Conservation (phyloP, 2,797 vertebrate species). For the Xiphorhynchus erythropygius region DNA sequence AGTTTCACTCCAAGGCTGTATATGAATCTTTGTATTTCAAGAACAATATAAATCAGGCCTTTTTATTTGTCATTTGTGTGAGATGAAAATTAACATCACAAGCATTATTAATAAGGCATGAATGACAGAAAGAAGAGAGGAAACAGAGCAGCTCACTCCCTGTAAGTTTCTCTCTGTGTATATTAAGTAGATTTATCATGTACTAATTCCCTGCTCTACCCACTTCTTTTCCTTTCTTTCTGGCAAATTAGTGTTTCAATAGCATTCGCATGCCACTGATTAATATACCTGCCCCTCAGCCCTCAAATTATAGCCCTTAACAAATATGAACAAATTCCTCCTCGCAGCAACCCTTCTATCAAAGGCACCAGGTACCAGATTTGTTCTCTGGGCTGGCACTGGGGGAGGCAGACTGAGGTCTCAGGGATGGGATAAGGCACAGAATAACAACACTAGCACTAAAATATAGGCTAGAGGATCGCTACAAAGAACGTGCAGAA, state of each 20-base stretch:
- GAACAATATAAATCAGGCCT: conserved; percentile 60
- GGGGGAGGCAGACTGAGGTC: not conserved
- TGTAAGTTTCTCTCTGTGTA: conserved; percentile 4
- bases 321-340: not conserved
- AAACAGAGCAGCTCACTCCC: not conserved
- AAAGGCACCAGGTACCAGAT: not conserved
- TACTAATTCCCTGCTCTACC: not conserved
- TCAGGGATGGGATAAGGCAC: not conserved
- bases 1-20: conserved; percentile 2
- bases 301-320: not conserved
- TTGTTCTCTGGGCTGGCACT: not conserved
- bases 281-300: not conserved
- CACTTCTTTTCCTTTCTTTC: not conserved
- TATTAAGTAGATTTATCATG: conserved; percentile 38
- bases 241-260: not conserved
- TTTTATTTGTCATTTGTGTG: conserved; percentile 61
- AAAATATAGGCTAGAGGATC: not conserved
- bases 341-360: not conserved
- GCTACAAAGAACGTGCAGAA: not conserved
- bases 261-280: not conserved
- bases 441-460: not conserved
- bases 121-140: conserved; percentile 39
- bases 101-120: conserved; percentile 66
- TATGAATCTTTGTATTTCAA: conserved; percentile 50
- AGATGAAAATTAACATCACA: conserved; percentile 66